phyloP scores from a whole-genome alignment of 2,797 vertebrate species.

The Mustela erminea region DNA sequence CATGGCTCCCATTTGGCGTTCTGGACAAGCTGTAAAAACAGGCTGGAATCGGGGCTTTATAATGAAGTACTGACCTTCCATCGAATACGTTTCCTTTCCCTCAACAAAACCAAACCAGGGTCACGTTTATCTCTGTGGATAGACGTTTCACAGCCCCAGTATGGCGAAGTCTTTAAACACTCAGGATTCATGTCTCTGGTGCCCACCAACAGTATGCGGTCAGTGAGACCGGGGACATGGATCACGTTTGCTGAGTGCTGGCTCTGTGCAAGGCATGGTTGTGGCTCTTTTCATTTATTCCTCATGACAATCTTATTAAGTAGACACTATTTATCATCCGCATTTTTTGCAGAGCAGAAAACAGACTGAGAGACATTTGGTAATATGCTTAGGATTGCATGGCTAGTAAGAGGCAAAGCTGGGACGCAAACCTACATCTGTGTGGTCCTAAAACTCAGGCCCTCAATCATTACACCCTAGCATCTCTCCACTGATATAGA shows the following conservation, averaged over 20 bases:
- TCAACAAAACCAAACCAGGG: background rate
- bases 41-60: background rate
- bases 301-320: background rate
- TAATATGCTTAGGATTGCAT: background rate
- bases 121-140: background rate
- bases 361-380: background rate
- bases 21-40: constrained; percentile 39
- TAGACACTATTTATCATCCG: background rate
- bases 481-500: background rate
- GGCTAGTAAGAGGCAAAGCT: background rate
- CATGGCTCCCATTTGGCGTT: background rate
- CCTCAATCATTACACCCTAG: background rate
- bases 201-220: background rate
- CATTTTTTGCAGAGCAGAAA: background rate
- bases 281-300: background rate
- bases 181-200: background rate
- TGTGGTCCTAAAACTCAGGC: background rate
- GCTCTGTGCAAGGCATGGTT: too few relatives aligned
- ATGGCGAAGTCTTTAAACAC: background rate
- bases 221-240: background rate
- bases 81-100: background rate
- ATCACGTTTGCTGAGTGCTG: background rate
- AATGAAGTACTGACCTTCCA: background rate
- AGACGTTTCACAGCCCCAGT: background rate
- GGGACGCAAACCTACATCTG: background rate